These are phyloP conservation scores for Pyxicephalus adspersus DNA, from an alignment of 2,113 vertebrate species.

Conservation along the genomic window DNA sequence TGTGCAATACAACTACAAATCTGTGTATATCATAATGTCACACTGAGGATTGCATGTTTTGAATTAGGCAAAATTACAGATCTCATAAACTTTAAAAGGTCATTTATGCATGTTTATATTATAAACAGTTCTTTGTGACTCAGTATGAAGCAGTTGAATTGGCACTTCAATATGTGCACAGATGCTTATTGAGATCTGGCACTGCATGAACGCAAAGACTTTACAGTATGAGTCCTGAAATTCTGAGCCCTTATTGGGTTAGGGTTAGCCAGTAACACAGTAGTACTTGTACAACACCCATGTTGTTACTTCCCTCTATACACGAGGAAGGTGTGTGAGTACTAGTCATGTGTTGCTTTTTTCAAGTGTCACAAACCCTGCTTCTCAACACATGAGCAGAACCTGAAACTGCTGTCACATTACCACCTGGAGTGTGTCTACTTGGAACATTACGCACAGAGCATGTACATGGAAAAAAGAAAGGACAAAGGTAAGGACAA, in stretches of 20 bases:
- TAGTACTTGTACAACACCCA: slow-evolving; percentile 59
- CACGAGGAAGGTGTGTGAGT: slow-evolving; percentile 41
- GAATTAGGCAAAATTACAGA: too few species aligned
- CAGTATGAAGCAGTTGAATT: not conserved
- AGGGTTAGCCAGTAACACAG: slow-evolving; percentile 59
- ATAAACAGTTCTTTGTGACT: not conserved
- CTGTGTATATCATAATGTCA: too few species aligned
- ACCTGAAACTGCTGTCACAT: slow-evolving; percentile 27
- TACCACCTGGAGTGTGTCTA: not conserved
- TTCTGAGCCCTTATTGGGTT: slow-evolving; percentile 54
- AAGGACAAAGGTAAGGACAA: not conserved
- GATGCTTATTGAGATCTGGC: not conserved
- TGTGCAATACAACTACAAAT: too few species aligned
- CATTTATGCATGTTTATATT: not conserved
- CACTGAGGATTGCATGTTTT: too few species aligned
- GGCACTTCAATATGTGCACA: not conserved
- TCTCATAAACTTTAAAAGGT: not conserved
- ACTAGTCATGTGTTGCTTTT: slow-evolving; percentile 28
- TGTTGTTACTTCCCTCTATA: slow-evolving; percentile 20
- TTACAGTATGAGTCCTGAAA: not conserved
- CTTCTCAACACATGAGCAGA: slow-evolving; percentile 17
- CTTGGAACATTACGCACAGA: not conserved
- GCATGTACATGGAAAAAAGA: not conserved
- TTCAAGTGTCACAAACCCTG: slow-evolving; percentile 1
- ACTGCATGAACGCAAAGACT: not conserved